Conservation (phyloP, 2,113 vertebrate species). For the Desmodus rotundus region DNA sequence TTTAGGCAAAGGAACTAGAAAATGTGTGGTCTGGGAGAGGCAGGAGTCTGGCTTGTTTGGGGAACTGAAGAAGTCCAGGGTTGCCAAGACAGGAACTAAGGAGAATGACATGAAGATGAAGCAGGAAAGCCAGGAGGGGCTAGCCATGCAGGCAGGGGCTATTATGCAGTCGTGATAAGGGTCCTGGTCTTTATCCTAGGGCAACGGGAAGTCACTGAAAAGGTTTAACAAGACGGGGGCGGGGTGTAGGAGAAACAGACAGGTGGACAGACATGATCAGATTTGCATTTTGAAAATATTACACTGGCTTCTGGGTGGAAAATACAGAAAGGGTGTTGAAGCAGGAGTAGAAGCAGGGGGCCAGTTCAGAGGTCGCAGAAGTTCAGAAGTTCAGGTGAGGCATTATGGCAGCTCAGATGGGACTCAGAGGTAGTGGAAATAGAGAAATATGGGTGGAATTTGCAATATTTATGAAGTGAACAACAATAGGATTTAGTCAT, state of each 20-base stretch:
- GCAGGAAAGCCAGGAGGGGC: background rate
- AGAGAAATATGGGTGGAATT: background rate
- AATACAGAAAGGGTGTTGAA: background rate
- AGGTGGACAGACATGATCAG: background rate
- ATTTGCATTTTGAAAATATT: background rate
- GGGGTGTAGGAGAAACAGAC: background rate
- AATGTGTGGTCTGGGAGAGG: background rate
- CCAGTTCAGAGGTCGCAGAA: background rate
- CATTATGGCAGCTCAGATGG: background rate
- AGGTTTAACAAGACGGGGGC: background rate
- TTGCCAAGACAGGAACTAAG: background rate
- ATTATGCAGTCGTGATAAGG: background rate
- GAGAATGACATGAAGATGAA: background rate
- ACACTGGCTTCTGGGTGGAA: background rate
- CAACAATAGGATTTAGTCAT: background rate
- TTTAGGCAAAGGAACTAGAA: background rate
- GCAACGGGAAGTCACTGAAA: background rate
- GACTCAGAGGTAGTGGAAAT: background rate
- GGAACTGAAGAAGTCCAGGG: slow-evolving; percentile 13
- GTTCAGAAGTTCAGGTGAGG: background rate
- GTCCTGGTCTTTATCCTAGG: background rate
- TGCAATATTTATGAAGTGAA: background rate
- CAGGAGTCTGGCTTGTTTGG: background rate
- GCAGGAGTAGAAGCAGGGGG: accelerated
- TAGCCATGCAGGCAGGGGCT: background rate